Conservation (phyloP, 2,113 vertebrate genomes). For the Turdus rufiventris region DNA sequence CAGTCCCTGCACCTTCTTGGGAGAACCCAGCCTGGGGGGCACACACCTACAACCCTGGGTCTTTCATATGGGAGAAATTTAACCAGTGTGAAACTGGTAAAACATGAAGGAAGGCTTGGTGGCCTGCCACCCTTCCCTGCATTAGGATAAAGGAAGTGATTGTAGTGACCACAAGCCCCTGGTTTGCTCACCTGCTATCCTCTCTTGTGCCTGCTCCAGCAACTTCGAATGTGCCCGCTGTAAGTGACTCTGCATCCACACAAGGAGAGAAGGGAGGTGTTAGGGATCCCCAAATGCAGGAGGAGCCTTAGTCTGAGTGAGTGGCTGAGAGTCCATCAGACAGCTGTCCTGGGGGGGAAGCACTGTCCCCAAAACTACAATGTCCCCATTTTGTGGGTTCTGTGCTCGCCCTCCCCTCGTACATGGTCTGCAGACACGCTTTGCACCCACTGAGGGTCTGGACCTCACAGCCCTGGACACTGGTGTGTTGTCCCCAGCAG, state of each 20-base stretch:
- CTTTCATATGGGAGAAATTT: background rate
- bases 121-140: background rate
- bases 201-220: background rate
- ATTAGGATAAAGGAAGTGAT: background rate
- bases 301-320: background rate
- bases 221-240: background rate
- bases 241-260: background rate
- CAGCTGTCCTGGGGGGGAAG: background rate
- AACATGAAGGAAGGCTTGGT: background rate
- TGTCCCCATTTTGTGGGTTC: background rate
- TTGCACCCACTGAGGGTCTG: background rate
- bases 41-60: background rate
- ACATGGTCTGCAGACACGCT: background rate
- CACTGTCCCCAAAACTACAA: rapidly evolving
- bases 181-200: background rate
- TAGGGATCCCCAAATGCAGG: background rate
- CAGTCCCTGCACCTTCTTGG: background rate
- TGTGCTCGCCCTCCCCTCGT: rapidly evolving
- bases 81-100: background rate
- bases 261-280: background rate
- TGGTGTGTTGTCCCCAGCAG: background rate
- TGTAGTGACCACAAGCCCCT: background rate
- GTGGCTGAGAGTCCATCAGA: background rate
- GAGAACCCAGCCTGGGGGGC: background rate
- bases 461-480: background rate